Evolutionary conservation across 2,797 vertebrate genomes (phyloP), one percentile per base, ranked within the genome.

Genomic region (Pseudomugil gertrudae): DNA sequence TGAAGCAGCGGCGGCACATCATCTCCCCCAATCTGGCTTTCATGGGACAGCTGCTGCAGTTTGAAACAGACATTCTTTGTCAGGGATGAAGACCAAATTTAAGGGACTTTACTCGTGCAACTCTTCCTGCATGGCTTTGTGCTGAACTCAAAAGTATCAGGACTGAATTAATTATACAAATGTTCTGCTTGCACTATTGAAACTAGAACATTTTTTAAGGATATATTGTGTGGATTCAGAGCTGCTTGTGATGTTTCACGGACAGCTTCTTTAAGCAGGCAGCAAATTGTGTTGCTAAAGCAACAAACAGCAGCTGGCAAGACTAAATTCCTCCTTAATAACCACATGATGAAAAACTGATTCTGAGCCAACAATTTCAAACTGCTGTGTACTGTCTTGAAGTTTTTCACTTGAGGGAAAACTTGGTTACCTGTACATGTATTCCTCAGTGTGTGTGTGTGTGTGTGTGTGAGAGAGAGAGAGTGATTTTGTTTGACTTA

Each of bases 1-100:
- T 96, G 35, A 96, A 95, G 89, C 92, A 92, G 63, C 92, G 95
- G 2, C 92, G 95, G 1, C 93, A 93, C 0, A 93, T 96, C 84
- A 96, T 96, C 81, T 96, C 96, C 0, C 95, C 96, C 36, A 96
- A 96, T 76, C 90, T 96, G 74, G 89, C 93, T 65, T 96, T 96
- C 86, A 96, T 96, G 96, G 95, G 95, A 3, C 96, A 96, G 87
- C 90, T 96, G 72, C 83, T 96, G 65, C 95, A 95, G 88, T 96
- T 96, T 11, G 95, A 97, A 88, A 95, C 94, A 0, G 94, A 96
- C 27, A 94, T 96, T 27, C 88, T 96, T 23, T 96, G 95, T 63
- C 93, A 93, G 59, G 89, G 89, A 23, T 94, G 81, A 90, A 56
- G 61, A 40, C 11, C 8, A 3, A 52, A 24, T 2, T 9, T 13